phyloP scores from a whole-genome alignment of 2,888 invertebrate species.

The Sceliomorpha sp. region DNA sequence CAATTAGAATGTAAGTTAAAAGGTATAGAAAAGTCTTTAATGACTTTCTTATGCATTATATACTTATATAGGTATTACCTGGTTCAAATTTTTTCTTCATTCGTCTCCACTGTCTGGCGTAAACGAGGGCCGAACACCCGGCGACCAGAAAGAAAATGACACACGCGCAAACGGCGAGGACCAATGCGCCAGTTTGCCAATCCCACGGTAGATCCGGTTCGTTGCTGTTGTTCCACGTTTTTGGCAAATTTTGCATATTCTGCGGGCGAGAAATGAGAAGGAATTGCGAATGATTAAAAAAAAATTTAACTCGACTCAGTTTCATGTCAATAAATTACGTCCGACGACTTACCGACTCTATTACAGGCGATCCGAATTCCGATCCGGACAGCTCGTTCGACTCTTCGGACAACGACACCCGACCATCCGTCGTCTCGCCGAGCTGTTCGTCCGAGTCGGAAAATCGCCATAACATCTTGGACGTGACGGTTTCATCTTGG shows the following conservation, averaged over 20 bases:
- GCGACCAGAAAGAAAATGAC: constrained; percentile 90
- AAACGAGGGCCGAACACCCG: constrained; percentile 87
- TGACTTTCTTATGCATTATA: too few relatives aligned
- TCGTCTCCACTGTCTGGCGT: constrained; percentile 89
- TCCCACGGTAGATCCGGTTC: constrained; percentile 84
- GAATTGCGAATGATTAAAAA: neutral
- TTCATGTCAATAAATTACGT: too few relatives aligned
- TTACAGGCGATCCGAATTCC: too few relatives aligned
- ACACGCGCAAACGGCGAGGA: constrained; percentile 88
- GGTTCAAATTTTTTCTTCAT: constrained; percentile 89
- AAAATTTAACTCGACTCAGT: too few relatives aligned
- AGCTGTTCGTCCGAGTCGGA: too few relatives aligned
- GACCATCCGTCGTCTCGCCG: too few relatives aligned
- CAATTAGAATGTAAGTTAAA: too few relatives aligned
- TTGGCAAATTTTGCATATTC: constrained; percentile 56
- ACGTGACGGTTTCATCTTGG: constrained; percentile 52
- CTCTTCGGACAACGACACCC: too few relatives aligned
- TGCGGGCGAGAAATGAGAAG: constrained; percentile 30
- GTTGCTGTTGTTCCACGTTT: constrained; percentile 67
- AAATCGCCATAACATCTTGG: constrained; percentile 62
- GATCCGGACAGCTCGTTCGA: too few relatives aligned
- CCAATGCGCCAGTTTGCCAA: constrained; percentile 87
- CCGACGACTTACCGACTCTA: too few relatives aligned
- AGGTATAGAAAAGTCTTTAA: too few relatives aligned
- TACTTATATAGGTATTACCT: constrained; percentile 84